Base-by-base conservation (phyloP, 2,113 vertebrate species). In the Mormyrus iriodes region DNA sequence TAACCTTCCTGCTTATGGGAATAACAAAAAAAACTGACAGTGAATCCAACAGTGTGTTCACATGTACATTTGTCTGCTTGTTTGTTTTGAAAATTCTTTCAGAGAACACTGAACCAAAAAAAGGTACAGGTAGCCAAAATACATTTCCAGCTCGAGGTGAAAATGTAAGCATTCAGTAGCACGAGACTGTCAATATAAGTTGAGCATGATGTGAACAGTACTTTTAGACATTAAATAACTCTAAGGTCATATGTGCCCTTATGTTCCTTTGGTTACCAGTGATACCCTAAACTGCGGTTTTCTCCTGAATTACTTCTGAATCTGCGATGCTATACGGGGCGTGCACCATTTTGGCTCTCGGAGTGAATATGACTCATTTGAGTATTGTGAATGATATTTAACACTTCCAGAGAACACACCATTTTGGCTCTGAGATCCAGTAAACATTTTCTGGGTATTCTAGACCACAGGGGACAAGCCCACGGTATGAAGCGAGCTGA, bases 341-440 rank as follows among this genome's bases (percentile, higher is more conserved):
- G 48, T 49, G 44, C 51, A 35, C 85, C 48, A 48, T 86, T 86
- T 86, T 86, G 46, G 42, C 48, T 53, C 27, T 35, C 21, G 15
- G 48, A 85, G 46, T 85, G 44, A 85, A 85, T 51, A 85, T 85
- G 44, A 85, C 44, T 85, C n/a, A 51, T 85, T 48, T 85, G 24
- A 51, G n/a, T 85, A 85, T 85, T 85, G 24, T 85, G 83, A 85
- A 85, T 85, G 83, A 85, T 49, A n/a, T 86, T 86, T 31, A 86
- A 31, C 85, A 86, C 27, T 86, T 35, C 85, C n/a, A 31, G 85
- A 31, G 27, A 86, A 53, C 19, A 9, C 15, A 53, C 49, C 48
- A 35, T 52, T 86, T 52, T 52, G 39, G 46, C 49, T 35, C 44
- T 35, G 49, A 84, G 44, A 84, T 84, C 19, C 19, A 84, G 49